Evolutionary conservation across 1,140 invertebrate genomes (phyloP).

Genomic region (Wasmannia auropunctata): DNA sequence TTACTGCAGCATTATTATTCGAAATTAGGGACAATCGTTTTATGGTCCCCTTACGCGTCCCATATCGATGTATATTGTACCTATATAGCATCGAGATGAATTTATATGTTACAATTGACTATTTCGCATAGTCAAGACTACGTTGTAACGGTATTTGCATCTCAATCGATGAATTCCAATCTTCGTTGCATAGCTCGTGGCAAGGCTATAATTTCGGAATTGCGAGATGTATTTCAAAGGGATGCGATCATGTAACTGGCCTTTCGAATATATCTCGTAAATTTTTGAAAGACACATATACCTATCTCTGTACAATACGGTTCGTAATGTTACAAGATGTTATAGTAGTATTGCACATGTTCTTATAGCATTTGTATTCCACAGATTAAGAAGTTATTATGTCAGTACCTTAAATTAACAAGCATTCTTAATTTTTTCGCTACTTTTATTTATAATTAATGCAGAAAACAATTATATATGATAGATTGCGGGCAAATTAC

Average conservation of each 20-base stretch:
- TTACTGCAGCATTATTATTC: not conserved
- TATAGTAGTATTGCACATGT: not conserved
- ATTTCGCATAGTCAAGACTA: conserved; percentile 53
- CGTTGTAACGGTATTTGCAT: conserved; percentile 49
- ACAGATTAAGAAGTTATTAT: not conserved
- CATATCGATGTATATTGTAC: not conserved
- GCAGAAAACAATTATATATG: not conserved
- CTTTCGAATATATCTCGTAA: conserved; percentile 13
- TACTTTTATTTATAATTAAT: not conserved
- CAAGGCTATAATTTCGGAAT: conserved; percentile 38
- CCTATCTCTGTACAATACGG: not conserved
- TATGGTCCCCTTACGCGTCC: not conserved
- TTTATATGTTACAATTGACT: conserved; percentile 57
- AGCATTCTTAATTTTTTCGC: not conserved
- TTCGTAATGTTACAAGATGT: not conserved
- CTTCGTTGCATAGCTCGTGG: conserved; percentile 39
- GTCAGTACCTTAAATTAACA: too few species aligned
- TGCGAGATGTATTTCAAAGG: conserved; percentile 36
- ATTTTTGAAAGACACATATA: conserved; percentile 6
- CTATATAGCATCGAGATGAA: conserved; percentile 16
- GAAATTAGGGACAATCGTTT: conserved; percentile 17
- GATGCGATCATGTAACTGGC: conserved; percentile 26
- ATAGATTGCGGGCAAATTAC: not conserved
- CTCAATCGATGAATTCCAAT: conserved; percentile 54
- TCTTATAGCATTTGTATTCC: not conserved